Conservation (phyloP, 1,140 invertebrate species). For the Paramacrobiotus metropolitanus region DNA sequence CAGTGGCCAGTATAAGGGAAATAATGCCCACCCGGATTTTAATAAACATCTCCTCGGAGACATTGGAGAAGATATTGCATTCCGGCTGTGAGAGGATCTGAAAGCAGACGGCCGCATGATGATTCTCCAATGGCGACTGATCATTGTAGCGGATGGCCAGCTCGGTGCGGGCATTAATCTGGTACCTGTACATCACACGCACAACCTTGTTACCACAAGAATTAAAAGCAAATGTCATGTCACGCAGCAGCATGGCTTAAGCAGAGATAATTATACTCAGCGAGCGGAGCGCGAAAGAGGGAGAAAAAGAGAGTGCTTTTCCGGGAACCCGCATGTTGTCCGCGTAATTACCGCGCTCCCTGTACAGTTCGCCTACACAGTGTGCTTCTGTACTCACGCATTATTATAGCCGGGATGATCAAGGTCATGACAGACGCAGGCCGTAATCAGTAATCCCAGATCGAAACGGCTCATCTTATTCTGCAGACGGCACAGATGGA, state of each 20-base stretch:
- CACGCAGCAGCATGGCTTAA: too few relatives aligned
- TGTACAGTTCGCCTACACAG: neutral
- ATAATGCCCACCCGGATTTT: conserved; percentile 18
- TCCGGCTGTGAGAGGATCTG: conserved; percentile 43
- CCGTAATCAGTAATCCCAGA: conserved; percentile 49
- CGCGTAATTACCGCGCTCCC: too few relatives aligned
- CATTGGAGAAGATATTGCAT: conserved; percentile 48
- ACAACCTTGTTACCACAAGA: too few relatives aligned
- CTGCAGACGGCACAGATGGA: conserved; percentile 31
- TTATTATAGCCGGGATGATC: conserved; percentile 28
- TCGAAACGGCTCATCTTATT: conserved; percentile 45
- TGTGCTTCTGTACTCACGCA: conserved; percentile 17
- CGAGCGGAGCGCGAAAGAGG: too few relatives aligned
- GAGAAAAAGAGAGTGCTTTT: too few relatives aligned
- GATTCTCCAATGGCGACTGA: conserved; percentile 65
- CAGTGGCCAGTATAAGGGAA: conserved; percentile 24
- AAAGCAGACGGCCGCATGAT: conserved; percentile 65
- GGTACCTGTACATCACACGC: conserved; percentile 16
- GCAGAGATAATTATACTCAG: too few relatives aligned
- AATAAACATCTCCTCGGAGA: conserved; percentile 31
- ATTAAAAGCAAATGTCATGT: too few relatives aligned
- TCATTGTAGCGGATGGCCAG: conserved; percentile 64
- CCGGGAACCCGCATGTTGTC: too few relatives aligned
- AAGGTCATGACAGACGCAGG: conserved; percentile 43
- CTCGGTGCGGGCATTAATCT: conserved; percentile 60